Conservation (phyloP, 2,797 vertebrate genomes). For the Tokudaia muenninki region DNA sequence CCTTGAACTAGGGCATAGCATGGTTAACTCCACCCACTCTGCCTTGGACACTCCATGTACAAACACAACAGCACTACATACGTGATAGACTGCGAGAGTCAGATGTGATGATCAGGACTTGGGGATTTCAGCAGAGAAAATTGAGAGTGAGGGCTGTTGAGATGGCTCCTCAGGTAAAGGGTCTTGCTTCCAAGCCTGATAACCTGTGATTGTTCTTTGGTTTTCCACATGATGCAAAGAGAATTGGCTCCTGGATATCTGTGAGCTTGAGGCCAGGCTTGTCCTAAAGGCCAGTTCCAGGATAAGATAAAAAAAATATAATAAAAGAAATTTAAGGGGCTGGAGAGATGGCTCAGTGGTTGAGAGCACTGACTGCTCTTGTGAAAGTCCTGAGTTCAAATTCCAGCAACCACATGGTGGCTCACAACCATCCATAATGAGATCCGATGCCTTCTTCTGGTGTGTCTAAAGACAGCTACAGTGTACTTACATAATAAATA, state of each 20-base stretch:
- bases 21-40: neutral
- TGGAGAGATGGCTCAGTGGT: no score
- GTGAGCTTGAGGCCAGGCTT: neutral
- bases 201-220: neutral
- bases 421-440: no score
- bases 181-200: neutral
- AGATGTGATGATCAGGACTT: neutral
- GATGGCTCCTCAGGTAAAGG: neutral
- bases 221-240: no score
- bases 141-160: neutral
- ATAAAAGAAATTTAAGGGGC: neutral
- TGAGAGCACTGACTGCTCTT: no score
- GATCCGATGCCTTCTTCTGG: no score
- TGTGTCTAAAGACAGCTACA: no score
- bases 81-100: neutral
- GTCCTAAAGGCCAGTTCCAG: neutral
- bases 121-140: neutral
- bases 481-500: no score
- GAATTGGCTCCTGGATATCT: neutral
- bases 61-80: neutral
- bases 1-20: neutral
- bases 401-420: no score
- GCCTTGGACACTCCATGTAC: neutral
- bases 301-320: neutral
- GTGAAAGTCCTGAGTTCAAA: no score